A percentile compares a stretch with the other conserved stretches of the same genome.
phyloP scores from a whole-genome alignment of 92 coral and sea anemone genomes.

The Paramuricea clavata region DNA sequence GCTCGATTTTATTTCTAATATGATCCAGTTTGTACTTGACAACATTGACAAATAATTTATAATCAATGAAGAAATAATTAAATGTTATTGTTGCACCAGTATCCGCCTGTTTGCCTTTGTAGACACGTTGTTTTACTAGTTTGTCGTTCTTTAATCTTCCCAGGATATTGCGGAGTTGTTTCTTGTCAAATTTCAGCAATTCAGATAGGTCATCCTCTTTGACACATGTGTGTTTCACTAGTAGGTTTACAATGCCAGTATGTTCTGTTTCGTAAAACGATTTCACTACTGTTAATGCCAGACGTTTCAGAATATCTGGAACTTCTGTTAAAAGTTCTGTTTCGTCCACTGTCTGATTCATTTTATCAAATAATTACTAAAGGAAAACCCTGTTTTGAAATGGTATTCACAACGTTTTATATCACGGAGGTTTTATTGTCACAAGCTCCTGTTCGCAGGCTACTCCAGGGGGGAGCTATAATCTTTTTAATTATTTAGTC shows the following conservation, averaged over 20 bases:
- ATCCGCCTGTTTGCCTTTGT: conserved; percentile 90
- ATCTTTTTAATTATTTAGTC: too few relatives aligned
- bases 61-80: conserved; percentile 92
- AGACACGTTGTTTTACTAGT: conserved; percentile 87
- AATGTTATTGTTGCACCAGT: conserved; percentile 83
- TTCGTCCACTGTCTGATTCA: conserved; percentile 91
- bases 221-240: conserved; percentile 86
- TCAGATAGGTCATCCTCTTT: conserved; percentile 96
- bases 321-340: conserved; percentile 88
- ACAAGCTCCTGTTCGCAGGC: too few relatives aligned
- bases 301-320: conserved; percentile 84
- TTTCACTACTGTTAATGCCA: conserved; percentile 81
- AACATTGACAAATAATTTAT: conserved; percentile 94
- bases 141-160: conserved; percentile 91
- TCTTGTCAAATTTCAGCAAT: conserved; percentile 86
- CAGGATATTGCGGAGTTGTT: conserved; percentile 83
- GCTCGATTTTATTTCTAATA: conserved; percentile 94
- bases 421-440: too few relatives aligned
- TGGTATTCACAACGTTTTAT: conserved; percentile 26
- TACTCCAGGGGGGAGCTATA: too few relatives aligned
- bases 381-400: too few relatives aligned
- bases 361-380: conserved; percentile 24
- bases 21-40: conserved; percentile 95
- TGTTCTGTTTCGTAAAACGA: conserved; percentile 95
- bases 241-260: conserved; percentile 77